Base-by-base conservation (phyloP, 2,888 invertebrate genomes). In the Lasioglossum leucozonium region DNA sequence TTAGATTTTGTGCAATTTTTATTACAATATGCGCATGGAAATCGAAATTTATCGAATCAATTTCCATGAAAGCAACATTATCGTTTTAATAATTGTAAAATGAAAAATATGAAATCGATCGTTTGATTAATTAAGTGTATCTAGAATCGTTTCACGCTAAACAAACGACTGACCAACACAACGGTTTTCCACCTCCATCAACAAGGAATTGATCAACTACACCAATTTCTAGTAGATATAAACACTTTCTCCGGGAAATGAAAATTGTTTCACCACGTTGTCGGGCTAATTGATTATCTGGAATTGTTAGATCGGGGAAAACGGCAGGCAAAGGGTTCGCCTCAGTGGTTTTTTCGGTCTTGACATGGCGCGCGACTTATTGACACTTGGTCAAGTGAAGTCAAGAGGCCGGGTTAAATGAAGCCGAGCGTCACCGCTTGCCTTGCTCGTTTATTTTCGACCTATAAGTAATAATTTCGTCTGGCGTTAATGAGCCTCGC, bases 331-430 rank as follows among this genome's bases (percentile, higher is more conserved):
- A 87, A 84, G 76, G 78, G 1, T 78, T 81, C 67, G 75, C 51
- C 62, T 81, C 65, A 40, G 73, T 62, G 80, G 79, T 77, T 87
- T 91, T n/a, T 91, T 91, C 75, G 86, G 79, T 84, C 84, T 76
- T 79, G 86, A 74, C 77, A 72, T 67, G 76, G 82, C 74, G 67
- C 72, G 76, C 73, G 91, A 91, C 93, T 93, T 94, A 94, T 94
- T 94, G 94, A 93, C 94, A 94, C 94, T 92, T 91, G 93, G 94
- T 94, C 94, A 94, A 94, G 93, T 94, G 94, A 94, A 92, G 94
- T 94, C 93, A 94, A 94, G 89, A 89, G 92, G 91, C 89, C 84
- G 93, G 94, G 94, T 94, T 92, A 94, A 93, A 88, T 88, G 89
- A 88, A 80, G 80, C 74, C 42, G 72, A 82, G 75, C 88, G 87